Percentiles rank a stretch among this genome's conserved stretches.
Evolutionary conservation across 2,113 vertebrate species (phyloP).

Genomic region (Collichthys lucidus): DNA sequence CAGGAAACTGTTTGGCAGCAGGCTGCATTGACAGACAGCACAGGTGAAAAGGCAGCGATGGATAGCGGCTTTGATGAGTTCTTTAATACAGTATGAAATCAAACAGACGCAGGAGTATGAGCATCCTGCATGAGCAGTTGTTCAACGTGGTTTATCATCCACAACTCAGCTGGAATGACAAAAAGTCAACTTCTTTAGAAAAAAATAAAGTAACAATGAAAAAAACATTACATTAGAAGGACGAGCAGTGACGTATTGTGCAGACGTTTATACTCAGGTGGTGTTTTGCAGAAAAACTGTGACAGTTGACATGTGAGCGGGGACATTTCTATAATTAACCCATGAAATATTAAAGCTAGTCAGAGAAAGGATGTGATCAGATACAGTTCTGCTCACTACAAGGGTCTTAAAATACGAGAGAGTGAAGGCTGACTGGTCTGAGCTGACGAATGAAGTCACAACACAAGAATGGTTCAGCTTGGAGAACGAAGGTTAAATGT

Average conservation of each 20-base stretch:
- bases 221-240: conserved; percentile 11
- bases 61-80: conserved; percentile 35
- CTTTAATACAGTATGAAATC: conserved; percentile 30
- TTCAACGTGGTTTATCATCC: conserved; percentile 49
- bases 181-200: not conserved
- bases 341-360: conserved; percentile 57
- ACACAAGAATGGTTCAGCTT: conserved; percentile 21
- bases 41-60: conserved; percentile 3
- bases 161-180: conserved; percentile 8
- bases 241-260: not conserved
- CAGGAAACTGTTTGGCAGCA: conserved; percentile 22
- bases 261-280: conserved; percentile 19
- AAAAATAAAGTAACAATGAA: not conserved
- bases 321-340: conserved; percentile 43
- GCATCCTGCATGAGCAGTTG: conserved; percentile 39
- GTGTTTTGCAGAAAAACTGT: not conserved
- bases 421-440: conserved; percentile 9
- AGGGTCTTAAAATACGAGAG: conserved; percentile 9
- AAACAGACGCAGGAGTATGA: conserved; percentile 32
- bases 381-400: conserved; percentile 15
- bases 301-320: conserved; percentile 34
- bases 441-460: conserved; percentile 39
- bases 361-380: conserved; percentile 28
- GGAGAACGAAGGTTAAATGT: conserved; percentile 4
- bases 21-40: conserved; percentile 1